Evolutionary conservation across 2,888 invertebrate species (phyloP), one percentile per base, ranked within the genome.

Genomic region (Hydraecia micacea): DNA sequence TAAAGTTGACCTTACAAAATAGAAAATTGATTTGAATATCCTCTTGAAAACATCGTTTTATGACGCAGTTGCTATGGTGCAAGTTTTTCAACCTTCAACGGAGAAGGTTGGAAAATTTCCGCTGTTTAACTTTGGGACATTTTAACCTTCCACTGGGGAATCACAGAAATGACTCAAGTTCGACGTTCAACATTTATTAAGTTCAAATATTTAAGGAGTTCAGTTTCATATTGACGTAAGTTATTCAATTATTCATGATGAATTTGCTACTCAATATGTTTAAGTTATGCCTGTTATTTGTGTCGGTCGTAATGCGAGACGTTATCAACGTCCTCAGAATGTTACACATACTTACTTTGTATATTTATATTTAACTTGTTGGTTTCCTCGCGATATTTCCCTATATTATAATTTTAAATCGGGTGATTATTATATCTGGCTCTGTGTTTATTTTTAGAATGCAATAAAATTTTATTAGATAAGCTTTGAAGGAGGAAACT

Each of bases 241-340:
- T 28, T 69, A 76, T 81, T 68, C 49, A 73, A 71, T 65, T 42
- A 77, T 85, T 85, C 81, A 72, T 77, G 21, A 70, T 65, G 46
- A 46, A 70, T 72, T 73, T 70, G 60, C 72, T 32, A 69, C 55
- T 74, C 28, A 63, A 75, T 67, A 72, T 77, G 79, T 79, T 86
- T 74, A 66, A 79, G 74, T 81, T 86, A 80, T 73, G 78, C 62
- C 63, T 39, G 72, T 79, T 87, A 85, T 77, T 86, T 82, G 75
- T 73, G 74, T 66, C 73, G 69, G 62, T 71, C 76, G 87, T 79
- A 87, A 84, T 69, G 79, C 62, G 77, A 86, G 66, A 81, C 73
- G 74, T 81, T 86, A 86, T 86, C 87, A 77, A 46, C 68, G 84
- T 84, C 80, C 86, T 76, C 72, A 69, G 77, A 76, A 66, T 68